Base-by-base conservation (phyloP, 1,140 invertebrate species). In the Heliconius hewitsoni region DNA sequence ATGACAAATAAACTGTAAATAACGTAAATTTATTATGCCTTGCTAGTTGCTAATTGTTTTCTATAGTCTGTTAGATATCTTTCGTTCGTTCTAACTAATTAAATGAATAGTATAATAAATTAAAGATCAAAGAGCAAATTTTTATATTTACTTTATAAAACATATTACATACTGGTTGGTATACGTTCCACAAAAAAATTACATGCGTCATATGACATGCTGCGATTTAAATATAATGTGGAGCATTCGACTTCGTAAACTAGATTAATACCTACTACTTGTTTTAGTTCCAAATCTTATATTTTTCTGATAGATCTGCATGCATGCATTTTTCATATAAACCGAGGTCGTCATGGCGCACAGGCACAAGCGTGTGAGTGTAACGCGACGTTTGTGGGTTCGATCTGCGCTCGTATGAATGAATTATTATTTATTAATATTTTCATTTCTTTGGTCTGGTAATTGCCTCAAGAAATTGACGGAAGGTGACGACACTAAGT, bases 61-160 rank as follows among this genome's bases (percentile, higher is more conserved):
- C 60, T 66, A 30, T 16, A 66, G 13, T 66, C 27, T 66, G 60
- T 30, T 66, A 66, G 13, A 30, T 66, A 6, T 66, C 60, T 30
- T 66, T 30, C 60, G 9, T 66, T 66, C 27, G 27, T 66, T 66
- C 60, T 16, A 66, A 66, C 60, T 66, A 66, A 66, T 66, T 66
- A 66, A 27, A 66, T 66, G 13, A 5, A 66, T 66, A 66, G 60
- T 66, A 66, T 66, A 66, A 66, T 66, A 66, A 66, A 66, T 66
- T 66, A 66, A 66, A 66, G 60, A 66, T 66, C 60, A 66, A 66
- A 66, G 60, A 66, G 13, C 3, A 66, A 6, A 66, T 66, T 66
- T 66, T 66, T 66, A 66, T 66, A 66, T 66, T 66, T 66, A 66
- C 60, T 66, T 30, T 66, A 66, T 66, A 66, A 30, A 66, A 66